Evolutionary conservation across 2,888 invertebrate genomes (phyloP), one percentile per base, ranked within the genome.

Genomic region (Venustoraphidia nigricollis): DNA sequence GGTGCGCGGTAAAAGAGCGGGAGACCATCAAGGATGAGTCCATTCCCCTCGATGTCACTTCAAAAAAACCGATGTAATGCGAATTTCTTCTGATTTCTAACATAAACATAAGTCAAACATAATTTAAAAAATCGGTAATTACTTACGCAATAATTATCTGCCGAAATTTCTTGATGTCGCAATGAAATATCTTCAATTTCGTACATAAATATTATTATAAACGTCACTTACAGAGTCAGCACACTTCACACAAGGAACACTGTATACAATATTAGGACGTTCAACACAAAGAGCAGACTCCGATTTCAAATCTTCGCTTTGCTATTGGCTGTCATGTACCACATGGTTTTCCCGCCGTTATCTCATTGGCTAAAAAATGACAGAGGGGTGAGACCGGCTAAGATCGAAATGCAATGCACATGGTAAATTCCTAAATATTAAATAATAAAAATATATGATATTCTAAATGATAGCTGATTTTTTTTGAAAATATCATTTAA

Each of bases 91-190:
- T 36, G 14, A 48, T 58, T 62, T 61, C 56, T 66, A 66, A 66
- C 65, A 62, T 62, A 65, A 67, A 63, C 58, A 54, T 47, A 49
- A 34, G 39, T 36, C 54, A 59, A 55, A 55, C 58, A 58, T 51
- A 52, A 53, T 50, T 48, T 50, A 51, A 60, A 59, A 59, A 55
- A 52, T 51, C 34, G 43, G 36, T 37, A 39, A 51, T 49, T 58
- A 79, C 82, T 79, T 70, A 82, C 82, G 73, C 75, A 74, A 73
- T 77, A 76, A 72, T 76, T 79, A 71, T 72, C 72, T 58, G 69
- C 63, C 67, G 74, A 73, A 67, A 75, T 75, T 72, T 78, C 75
- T 70, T 73, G 73, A 70, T 76, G 80, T 73, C 78, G 73, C 64
- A 72, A 66, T 59, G 76, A 74, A 72, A 74, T 80, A 73, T 77